Percentiles rank a stretch among this genome's conserved stretches.
Conservation (phyloP, 2,113 vertebrate species). For the Callopanchax toddi region DNA sequence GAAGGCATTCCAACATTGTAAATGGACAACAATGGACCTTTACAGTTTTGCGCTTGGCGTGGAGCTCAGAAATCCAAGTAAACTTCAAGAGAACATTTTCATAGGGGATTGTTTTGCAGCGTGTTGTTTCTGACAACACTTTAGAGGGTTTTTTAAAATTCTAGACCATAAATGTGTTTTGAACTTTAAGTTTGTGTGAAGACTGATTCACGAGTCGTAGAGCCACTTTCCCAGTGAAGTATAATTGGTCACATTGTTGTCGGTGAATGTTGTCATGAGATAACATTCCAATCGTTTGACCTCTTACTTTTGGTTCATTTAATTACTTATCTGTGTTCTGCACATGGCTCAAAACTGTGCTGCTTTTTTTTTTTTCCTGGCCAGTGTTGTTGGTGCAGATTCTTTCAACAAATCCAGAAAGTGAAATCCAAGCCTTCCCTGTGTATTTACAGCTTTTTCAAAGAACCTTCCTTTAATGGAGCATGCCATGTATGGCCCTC, state of each 20-base stretch:
- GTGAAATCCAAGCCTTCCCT: slow-evolving; percentile 17
- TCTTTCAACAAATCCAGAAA: slow-evolving; percentile 9
- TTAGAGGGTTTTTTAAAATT: slow-evolving; percentile 44
- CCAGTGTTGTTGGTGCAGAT: slow-evolving; percentile 1
- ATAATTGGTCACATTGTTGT: slow-evolving; percentile 72
- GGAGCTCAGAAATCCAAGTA: slow-evolving; percentile 67
- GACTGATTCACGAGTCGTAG: slow-evolving; percentile 52
- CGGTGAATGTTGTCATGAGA: slow-evolving; percentile 73
- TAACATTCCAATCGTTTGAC: slow-evolving; percentile 77
- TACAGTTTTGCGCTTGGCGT: slow-evolving; percentile 51
- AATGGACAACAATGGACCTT: slow-evolving; percentile 73
- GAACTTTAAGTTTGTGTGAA: slow-evolving; percentile 33
- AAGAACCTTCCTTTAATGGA: slow-evolving; percentile 1
- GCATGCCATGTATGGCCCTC: slow-evolving; percentile 26
- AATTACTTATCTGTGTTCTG: slow-evolving; percentile 65
- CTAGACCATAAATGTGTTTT: slow-evolving; percentile 53
- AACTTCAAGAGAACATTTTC: slow-evolving; percentile 52
- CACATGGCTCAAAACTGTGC: slow-evolving; percentile 35
- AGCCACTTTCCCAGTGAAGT: slow-evolving; percentile 46
- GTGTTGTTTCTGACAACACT: slow-evolving; percentile 22
- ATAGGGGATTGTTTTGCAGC: slow-evolving; percentile 27
- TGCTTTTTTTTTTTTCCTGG: slow-evolving; percentile 19
- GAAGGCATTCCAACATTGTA: slow-evolving; percentile 69
- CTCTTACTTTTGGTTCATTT: slow-evolving; percentile 65
- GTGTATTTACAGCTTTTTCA: slow-evolving; percentile 28